Conservation (phyloP, 2,113 vertebrate genomes). For the Zeus faber region DNA sequence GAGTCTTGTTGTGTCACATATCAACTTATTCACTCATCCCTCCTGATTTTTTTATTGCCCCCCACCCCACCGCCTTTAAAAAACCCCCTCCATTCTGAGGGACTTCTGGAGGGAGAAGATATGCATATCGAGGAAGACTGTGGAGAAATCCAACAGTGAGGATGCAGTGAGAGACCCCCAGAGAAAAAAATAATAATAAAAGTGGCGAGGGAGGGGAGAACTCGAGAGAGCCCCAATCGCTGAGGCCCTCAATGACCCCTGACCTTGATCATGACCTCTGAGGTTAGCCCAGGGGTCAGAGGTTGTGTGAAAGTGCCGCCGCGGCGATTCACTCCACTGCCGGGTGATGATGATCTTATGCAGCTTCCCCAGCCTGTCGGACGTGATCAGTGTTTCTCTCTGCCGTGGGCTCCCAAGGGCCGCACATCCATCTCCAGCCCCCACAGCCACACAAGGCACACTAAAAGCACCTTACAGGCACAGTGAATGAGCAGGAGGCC, state of each 20-base stretch:
- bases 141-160: too few relatives aligned
- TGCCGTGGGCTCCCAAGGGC: conserved; percentile 61
- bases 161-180: background rate
- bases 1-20: too few relatives aligned
- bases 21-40: too few relatives aligned
- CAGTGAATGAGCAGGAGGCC: conserved; percentile 51
- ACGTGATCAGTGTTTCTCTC: conserved; percentile 64
- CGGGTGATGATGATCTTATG: conserved; percentile 69
- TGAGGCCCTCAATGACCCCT: conserved; percentile 66
- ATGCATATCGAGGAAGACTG: too few relatives aligned
- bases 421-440: conserved; percentile 58
- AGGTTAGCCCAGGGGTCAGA: conserved; percentile 62
- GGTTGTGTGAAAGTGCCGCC: conserved; percentile 76
- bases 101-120: too few relatives aligned
- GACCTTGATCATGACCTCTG: conserved; percentile 72
- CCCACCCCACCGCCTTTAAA: too few relatives aligned
- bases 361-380: conserved; percentile 68
- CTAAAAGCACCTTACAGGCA: conserved; percentile 68
- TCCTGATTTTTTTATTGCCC: too few relatives aligned
- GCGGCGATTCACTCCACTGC: conserved; percentile 67
- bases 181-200: conserved; percentile 4
- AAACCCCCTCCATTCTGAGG: too few relatives aligned
- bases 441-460: conserved; percentile 41
- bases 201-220: conserved; percentile 25
- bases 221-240: conserved; percentile 36